Percentiles rank a stretch among this genome's conserved stretches.
Evolutionary conservation across 2,888 invertebrate species (phyloP).

Genomic region (Augiades crinisus): DNA sequence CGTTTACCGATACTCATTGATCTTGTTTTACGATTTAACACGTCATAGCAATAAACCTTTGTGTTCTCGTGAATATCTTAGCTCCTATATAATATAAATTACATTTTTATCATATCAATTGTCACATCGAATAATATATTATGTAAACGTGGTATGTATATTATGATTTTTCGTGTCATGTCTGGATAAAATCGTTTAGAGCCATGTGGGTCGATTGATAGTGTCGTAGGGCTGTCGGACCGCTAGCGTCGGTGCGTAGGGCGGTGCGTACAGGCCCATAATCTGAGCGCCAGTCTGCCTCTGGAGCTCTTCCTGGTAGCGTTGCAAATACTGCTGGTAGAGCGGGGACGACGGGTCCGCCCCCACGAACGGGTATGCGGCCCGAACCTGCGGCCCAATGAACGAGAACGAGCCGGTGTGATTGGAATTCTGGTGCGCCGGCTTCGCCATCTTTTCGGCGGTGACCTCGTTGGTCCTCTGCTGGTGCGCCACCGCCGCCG

Average conservation of each 20-base stretch:
- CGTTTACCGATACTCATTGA: too few species aligned
- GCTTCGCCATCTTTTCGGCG: constrained; percentile 68
- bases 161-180: not conserved
- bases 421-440: constrained; percentile 70
- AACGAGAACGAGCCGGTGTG: constrained; percentile 81
- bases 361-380: constrained; percentile 83
- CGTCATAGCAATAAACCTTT: too few species aligned
- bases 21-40: too few species aligned
- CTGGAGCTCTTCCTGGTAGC: constrained; percentile 82
- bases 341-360: constrained; percentile 84
- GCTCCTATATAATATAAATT: constrained; percentile 45
- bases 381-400: constrained; percentile 81
- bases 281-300: constrained; percentile 82
- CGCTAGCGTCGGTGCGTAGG: constrained; percentile 83
- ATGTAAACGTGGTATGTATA: constrained; percentile 31
- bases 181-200: constrained; percentile 57
- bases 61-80: too few species aligned
- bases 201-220: constrained; percentile 86
- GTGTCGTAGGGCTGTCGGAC: constrained; percentile 88
- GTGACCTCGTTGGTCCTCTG: constrained; percentile 59
- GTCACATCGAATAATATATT: constrained; percentile 51
- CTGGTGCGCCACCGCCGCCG: constrained; percentile 71
- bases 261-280: constrained; percentile 84
- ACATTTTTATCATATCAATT: constrained; percentile 57
- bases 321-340: constrained; percentile 87